A percentile compares a stretch with the other conserved stretches of the same genome.
Evolutionary conservation across 1,140 invertebrate species (phyloP).

Genomic region (Octopus sinensis): DNA sequence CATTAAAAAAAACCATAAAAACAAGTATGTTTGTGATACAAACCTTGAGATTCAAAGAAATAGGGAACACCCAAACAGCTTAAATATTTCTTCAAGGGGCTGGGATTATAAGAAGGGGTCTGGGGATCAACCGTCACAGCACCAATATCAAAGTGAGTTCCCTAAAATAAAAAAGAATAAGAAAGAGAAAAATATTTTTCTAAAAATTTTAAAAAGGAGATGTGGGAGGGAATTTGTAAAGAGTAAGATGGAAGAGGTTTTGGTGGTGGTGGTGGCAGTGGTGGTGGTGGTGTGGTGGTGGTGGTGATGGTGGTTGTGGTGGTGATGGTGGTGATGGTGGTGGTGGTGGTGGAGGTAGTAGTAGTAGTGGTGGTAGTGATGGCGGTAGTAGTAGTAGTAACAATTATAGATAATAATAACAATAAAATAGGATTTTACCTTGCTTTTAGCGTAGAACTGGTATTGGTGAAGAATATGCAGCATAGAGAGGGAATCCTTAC

Average conservation of each 20-base stretch:
- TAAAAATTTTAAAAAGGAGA: not conserved
- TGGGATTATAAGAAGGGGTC: constrained; percentile 66
- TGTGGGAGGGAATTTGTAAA: no score
- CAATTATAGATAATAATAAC: no score
- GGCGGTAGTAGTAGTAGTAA: no score
- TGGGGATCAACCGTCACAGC: constrained; percentile 73
- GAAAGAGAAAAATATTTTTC: not conserved
- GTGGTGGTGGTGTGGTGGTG: no score
- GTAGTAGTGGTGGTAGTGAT: no score
- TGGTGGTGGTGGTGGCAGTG: no score
- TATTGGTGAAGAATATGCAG: constrained; percentile 82
- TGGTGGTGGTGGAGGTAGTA: no score
- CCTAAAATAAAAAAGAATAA: constrained; percentile 54
- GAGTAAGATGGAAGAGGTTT: no score
- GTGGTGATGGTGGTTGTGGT: no score
- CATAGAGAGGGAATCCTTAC: constrained; percentile 76
- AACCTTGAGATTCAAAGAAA: constrained; percentile 69
- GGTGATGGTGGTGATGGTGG: no score
- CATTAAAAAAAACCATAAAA: no score
- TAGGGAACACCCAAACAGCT: constrained; percentile 68
- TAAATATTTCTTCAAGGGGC: constrained; percentile 69
- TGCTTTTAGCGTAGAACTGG: constrained; percentile 67
- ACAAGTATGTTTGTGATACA: constrained; percentile 14
- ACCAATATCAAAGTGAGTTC: constrained; percentile 73
- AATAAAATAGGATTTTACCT: constrained; percentile 30